phyloP scores from a whole-genome alignment of 2,113 vertebrate species.

The Caranx melampygus region DNA sequence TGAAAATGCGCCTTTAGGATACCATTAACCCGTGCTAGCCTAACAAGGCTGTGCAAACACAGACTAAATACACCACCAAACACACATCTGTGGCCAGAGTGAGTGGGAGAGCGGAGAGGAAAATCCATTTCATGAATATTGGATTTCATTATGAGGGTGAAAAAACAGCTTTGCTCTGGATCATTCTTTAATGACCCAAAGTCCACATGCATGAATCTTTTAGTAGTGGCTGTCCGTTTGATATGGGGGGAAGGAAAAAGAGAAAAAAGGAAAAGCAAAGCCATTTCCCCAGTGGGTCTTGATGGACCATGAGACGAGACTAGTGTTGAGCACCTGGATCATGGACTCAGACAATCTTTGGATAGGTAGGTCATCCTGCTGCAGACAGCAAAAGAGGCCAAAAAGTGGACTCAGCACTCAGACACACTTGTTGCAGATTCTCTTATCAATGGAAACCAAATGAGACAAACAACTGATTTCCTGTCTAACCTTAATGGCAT shows the following conservation, averaged over 20 bases:
- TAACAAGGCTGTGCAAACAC: slow-evolving; percentile 73
- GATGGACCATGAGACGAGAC: slow-evolving; percentile 54
- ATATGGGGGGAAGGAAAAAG: slow-evolving; percentile 59
- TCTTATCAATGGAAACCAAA: slow-evolving; percentile 26
- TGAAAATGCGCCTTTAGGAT: slow-evolving; percentile 72
- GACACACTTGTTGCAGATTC: slow-evolving; percentile 4
- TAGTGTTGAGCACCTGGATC: slow-evolving; percentile 39
- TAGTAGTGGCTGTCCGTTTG: slow-evolving; percentile 73
- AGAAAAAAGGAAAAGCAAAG: slow-evolving; percentile 20
- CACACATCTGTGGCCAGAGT: slow-evolving; percentile 54
- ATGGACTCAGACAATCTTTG: slow-evolving; percentile 44
- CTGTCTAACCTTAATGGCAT: slow-evolving; percentile 6
- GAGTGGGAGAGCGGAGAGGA: slow-evolving; percentile 58
- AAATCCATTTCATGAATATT: slow-evolving; percentile 85
- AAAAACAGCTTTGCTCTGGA: slow-evolving; percentile 78
- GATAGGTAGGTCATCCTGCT: slow-evolving; percentile 45
- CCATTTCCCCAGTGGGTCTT: slow-evolving; percentile 46
- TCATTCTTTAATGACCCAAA: slow-evolving; percentile 84
- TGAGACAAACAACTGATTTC: slow-evolving; percentile 10
- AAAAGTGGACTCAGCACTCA: slow-evolving; percentile 7
- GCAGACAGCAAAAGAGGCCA: slow-evolving; percentile 26
- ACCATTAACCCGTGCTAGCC: slow-evolving; percentile 77
- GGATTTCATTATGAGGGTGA: slow-evolving; percentile 80
- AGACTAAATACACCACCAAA: slow-evolving; percentile 69
- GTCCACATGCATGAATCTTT: slow-evolving; percentile 84